Percentiles rank a stretch among this genome's conserved stretches.
These are phyloP conservation scores for Tachystola acroxantha DNA, from an alignment of 2,888 invertebrate genomes.

Conservation along the genomic window DNA sequence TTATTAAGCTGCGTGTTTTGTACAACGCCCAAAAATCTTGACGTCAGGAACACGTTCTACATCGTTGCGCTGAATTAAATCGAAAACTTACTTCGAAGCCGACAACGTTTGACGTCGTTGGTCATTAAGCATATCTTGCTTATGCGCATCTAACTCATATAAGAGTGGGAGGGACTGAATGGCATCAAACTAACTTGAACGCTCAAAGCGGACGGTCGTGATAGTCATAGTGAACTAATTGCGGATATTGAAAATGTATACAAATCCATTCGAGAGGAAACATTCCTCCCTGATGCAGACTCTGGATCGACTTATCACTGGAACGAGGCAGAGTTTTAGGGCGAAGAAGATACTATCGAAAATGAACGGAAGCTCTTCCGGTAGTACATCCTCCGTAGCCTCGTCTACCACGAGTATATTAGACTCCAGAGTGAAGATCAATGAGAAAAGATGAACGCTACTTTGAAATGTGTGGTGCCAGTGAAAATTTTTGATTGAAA, in stretches of 20 bases:
- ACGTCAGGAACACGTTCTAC: too few species aligned
- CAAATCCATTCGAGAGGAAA: constrained; percentile 84
- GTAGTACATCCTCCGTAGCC: constrained; percentile 49
- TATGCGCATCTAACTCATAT: not conserved
- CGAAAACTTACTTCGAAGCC: too few species aligned
- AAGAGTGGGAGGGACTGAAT: constrained; percentile 17
- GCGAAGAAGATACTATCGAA: constrained; percentile 45
- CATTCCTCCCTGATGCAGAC: constrained; percentile 83
- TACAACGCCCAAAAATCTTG: too few species aligned
- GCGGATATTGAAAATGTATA: constrained; percentile 73
- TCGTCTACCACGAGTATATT: constrained; percentile 24
- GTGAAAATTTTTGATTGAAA: constrained; percentile 40
- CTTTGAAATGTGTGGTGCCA: constrained; percentile 41
- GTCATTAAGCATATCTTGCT: not conserved
- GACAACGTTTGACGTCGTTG: not conserved
- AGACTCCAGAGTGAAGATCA: constrained; percentile 37
- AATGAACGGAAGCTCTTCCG: constrained; percentile 34
- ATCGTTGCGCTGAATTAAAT: too few species aligned
- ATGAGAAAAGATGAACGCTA: constrained; percentile 50
- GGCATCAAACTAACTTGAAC: constrained; percentile 18
- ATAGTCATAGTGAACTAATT: constrained; percentile 1
- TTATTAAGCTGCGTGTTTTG: too few species aligned
- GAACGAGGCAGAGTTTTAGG: constrained; percentile 55
- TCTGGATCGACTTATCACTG: constrained; percentile 80
- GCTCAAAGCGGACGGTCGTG: constrained; percentile 36